These are phyloP conservation scores for Cerastis rubricosa DNA, from an alignment of 2,888 invertebrate species.

Conservation along the genomic window DNA sequence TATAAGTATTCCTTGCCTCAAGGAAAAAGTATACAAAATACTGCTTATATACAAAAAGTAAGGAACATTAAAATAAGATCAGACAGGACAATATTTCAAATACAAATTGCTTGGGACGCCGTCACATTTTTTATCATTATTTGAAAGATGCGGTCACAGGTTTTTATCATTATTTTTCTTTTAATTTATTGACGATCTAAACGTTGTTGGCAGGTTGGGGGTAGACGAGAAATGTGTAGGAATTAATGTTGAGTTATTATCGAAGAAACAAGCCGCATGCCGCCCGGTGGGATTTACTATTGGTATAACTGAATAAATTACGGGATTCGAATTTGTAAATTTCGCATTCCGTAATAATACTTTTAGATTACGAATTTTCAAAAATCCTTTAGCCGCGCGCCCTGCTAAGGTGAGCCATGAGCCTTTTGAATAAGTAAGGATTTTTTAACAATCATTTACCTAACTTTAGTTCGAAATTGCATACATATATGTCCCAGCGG, in stretches of 20 bases:
- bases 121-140: conserved; percentile 71
- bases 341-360: no score
- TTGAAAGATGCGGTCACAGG: conserved; percentile 42
- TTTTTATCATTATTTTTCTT: conserved; percentile 65
- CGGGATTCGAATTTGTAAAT: no score
- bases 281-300: not conserved
- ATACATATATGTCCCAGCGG: not conserved
- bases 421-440: not conserved
- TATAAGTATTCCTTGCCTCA: conserved; percentile 15
- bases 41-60: conserved; percentile 29
- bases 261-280: not conserved
- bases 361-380: not conserved
- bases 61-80: conserved; percentile 57
- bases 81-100: conserved; percentile 61
- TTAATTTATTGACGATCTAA: conserved; percentile 64
- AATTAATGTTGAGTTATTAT: not conserved
- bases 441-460: not conserved
- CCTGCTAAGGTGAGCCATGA: not conserved
- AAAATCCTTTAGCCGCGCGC: not conserved
- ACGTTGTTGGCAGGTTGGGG: conserved; percentile 38
- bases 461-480: not conserved
- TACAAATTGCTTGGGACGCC: conserved; percentile 70
- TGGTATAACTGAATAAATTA: not conserved
- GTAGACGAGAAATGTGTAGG: conserved; percentile 11
- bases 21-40: conserved; percentile 20